Evolutionary conservation across 2,113 vertebrate genomes (phyloP), one percentile per base, ranked within the genome.

Genomic region (Cololabis saira): DNA sequence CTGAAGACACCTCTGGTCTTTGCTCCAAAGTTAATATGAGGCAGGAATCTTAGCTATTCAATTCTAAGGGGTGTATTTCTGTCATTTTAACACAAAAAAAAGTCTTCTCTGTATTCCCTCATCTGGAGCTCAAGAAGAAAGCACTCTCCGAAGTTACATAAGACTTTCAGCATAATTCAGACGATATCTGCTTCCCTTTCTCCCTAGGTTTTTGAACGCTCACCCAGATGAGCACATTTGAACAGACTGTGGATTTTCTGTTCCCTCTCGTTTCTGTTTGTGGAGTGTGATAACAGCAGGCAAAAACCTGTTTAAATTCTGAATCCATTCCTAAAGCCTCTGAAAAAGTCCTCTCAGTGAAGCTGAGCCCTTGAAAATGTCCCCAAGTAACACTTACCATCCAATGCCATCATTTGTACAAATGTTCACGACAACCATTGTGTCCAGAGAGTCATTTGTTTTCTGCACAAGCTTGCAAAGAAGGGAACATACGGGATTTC

Each of bases 401-500:
- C 33, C 33, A 37, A 9, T 37, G 6, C 33, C 33, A 37, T 1
- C 33, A 9, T 15, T 47, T 42, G 48, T 6, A 55, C 24, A 18
- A 1, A 54, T 50, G 19, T 16, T n/a, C 43, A 12, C 43, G 15
- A 37, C 10, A 11, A 37, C 33, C 33, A 37, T 37, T 4, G 54
- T 14, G 33, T 44, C 60, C 61, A 76, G 27, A 50, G 67, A 69
- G 12, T 43, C 3, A 45, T 74, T 79, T 47, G 21, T 53, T 54
- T 63, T 63, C 48, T 69, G 73, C 60, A 76, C 41, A 66, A 67
- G 44, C 19, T 22, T 18, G 50, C 16, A 43, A 40, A 56, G 15
- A 59, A 6, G 69, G 74, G 27, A 62, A 76, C 57, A 83, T 66
- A 43, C 40, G 65, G 62, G 65, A 27, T 59, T 67, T 61, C 63